These are phyloP conservation scores for Stegophylla sp. DNA, from an alignment of 2,888 invertebrate genomes.

Conservation along the genomic window DNA sequence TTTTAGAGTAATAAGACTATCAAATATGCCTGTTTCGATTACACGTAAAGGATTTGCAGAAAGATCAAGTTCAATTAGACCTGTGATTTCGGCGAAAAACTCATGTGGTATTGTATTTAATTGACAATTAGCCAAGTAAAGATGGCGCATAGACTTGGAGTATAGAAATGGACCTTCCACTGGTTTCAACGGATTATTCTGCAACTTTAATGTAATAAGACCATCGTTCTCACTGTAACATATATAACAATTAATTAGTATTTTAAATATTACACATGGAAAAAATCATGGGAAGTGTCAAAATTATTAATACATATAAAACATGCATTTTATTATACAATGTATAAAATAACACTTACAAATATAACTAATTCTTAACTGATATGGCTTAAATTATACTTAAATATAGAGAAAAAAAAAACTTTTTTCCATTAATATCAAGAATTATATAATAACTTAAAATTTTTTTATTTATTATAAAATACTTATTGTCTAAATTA, in stretches of 20 bases:
- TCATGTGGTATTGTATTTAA: conserved; percentile 69
- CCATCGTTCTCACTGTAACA: conserved; percentile 72
- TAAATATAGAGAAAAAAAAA: too few relatives aligned
- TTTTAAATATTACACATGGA: too few relatives aligned
- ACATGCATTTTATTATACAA: too few relatives aligned
- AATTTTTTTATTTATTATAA: too few relatives aligned
- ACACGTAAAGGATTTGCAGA: conserved; percentile 72
- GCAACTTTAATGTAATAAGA: conserved; percentile 74
- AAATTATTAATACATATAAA: too few relatives aligned
- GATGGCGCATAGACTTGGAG: conserved; percentile 72
- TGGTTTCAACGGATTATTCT: conserved; percentile 68
- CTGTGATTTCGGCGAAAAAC: conserved; percentile 74
- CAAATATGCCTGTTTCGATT: conserved; percentile 70
- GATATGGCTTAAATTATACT: too few relatives aligned
- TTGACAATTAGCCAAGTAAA: conserved; percentile 73
- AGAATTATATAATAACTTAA: too few relatives aligned
- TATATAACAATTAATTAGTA: conserved; percentile 6
- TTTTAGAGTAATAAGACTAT: conserved; percentile 72
- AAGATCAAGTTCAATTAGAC: conserved; percentile 74
- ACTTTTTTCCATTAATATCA: too few relatives aligned
- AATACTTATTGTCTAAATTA: too few relatives aligned
- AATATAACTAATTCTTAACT: too few relatives aligned
- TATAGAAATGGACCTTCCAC: conserved; percentile 73
- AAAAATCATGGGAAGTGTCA: too few relatives aligned
- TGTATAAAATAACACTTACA: too few relatives aligned